Base-by-base conservation (phyloP, 1,140 invertebrate genomes). In the Ephestia elutella region DNA sequence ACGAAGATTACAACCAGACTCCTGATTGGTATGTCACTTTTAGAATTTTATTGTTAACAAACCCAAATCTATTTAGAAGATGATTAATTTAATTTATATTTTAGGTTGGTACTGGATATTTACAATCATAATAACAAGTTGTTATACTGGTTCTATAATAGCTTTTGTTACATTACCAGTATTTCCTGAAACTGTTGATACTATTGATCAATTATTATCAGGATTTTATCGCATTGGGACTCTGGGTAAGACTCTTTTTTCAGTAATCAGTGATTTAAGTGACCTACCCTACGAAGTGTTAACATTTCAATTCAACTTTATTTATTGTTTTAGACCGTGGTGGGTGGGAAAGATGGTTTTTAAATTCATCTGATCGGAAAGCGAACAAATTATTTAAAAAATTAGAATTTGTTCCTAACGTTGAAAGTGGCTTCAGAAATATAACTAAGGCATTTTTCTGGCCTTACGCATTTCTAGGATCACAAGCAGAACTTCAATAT, bases 131-230 rank as follows among this genome's bases (percentile, higher is more conserved):
- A 92, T 95, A 59, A 94, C 93, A 0, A 92, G 94, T 25, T 93
- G 93, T 68, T 95, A 95, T 63, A 94, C 94, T 1, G 93, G 94
- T 19, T 94, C 92, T 7, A 94, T 95, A 20, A 94, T 95, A 73
- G 93, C 94, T 0, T 95, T 95, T 77, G 93, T 95, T 13, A 95
- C 93, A 3, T 77, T 95, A 55, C 93, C 94, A 0, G 89, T 92
- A 0, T 94, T 91, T 83, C 93, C 94, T 2, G 89, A 91, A 18
- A 93, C 93, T 0, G 87, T 94, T 2, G 93, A 95, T 68, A 91
- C 90, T 0, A 89, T 92, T 9, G 44, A 90, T 21, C 91, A 94
- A 70, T 75, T 95, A 15, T 59, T 93, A 1, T 65, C 75, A 38
- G 90, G 88, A 57, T 90, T 87, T 77, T 92, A 91, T 81, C 89